Conservation (phyloP, 2,113 vertebrate genomes). For the Hydropotes inermis region DNA sequence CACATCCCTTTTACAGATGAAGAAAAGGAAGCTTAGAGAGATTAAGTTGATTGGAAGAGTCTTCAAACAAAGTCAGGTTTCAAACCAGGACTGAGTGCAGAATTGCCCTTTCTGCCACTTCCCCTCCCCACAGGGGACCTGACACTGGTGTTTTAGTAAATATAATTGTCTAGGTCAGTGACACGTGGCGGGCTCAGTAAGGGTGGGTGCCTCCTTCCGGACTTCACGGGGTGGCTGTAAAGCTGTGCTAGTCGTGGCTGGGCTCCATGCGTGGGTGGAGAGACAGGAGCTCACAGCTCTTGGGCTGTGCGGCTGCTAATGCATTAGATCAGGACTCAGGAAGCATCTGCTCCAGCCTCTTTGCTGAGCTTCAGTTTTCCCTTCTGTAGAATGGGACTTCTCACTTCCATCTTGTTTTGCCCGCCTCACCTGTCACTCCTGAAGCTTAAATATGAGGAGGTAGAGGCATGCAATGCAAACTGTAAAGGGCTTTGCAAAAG, state of each 20-base stretch:
- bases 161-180: not conserved
- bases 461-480: not conserved
- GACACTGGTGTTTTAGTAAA: not conserved
- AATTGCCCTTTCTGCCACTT: not conserved
- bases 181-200: no score
- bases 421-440: not conserved
- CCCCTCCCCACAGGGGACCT: not conserved
- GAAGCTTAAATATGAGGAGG: not conserved
- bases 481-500: not conserved
- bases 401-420: not conserved
- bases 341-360: not conserved
- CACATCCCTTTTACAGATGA: not conserved
- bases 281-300: not conserved
- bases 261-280: not conserved
- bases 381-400: not conserved
- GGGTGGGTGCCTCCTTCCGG: accelerated
- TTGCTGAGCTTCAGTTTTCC: not conserved
- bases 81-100: not conserved
- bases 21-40: not conserved
- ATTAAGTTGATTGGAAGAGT: not conserved
- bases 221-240: not conserved
- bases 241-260: not conserved
- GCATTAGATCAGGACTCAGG: not conserved
- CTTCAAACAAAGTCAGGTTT: not conserved
- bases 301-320: not conserved